Evolutionary conservation across 2,888 invertebrate genomes (phyloP).

Genomic region (Coecobrya sp.): DNA sequence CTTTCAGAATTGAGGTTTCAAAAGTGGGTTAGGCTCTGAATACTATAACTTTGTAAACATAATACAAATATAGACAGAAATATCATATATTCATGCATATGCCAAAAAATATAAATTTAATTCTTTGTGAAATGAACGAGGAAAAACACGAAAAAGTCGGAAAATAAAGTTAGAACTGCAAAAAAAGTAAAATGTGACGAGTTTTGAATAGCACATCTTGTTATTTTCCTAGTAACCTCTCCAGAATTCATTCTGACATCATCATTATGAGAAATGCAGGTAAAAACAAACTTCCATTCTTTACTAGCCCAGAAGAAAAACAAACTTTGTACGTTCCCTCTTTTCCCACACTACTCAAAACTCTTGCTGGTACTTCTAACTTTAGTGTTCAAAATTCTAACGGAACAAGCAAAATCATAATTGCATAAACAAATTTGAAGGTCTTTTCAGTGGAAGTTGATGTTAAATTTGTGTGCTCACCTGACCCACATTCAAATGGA

Average conservation of each 20-base stretch:
- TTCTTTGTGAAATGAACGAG: background rate
- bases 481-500: background rate
- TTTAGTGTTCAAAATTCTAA: background rate
- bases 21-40: conserved; percentile 40
- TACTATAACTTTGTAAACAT: background rate
- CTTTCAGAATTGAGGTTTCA: conserved; percentile 10
- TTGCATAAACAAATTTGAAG: background rate
- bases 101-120: background rate
- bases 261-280: too few relatives aligned
- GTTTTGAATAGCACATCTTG: background rate
- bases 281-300: too few relatives aligned
- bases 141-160: background rate
- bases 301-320: too few relatives aligned
- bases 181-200: too few relatives aligned
- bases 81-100: too few relatives aligned
- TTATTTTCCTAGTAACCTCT: background rate
- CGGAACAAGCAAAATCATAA: background rate
- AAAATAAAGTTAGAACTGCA: background rate
- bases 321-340: too few relatives aligned
- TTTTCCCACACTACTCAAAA: too few relatives aligned
- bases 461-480: background rate
- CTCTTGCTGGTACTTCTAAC: too few relatives aligned
- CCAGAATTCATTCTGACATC: background rate
- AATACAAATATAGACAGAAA: too few relatives aligned
- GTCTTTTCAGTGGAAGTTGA: background rate